Evolutionary conservation across 2,888 invertebrate genomes (phyloP), one percentile per base, ranked within the genome.

Genomic region (Mesoligia furuncula): DNA sequence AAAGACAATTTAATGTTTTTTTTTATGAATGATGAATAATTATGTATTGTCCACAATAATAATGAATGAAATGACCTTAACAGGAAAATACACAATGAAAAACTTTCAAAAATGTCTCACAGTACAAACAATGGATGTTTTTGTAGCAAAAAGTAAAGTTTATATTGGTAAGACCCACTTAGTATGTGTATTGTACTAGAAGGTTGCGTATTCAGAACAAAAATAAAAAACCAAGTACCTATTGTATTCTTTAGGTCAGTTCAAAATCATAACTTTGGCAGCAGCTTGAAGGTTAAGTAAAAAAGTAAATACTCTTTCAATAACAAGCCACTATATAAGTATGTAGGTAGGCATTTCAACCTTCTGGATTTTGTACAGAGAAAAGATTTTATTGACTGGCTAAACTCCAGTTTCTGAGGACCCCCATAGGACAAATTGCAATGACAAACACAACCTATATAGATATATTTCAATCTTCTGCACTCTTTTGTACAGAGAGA

Each of bases 71-170:
- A 36, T 73, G 72, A 75, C 84, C 77, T 81, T 66, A 54, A 31
- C 39, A 69, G 51, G 59, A 65, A 77, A 73, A 66, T 4, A 62
- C 15, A 69, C 72, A 80, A 62, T 42, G 27, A 64, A 59, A 62
- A 54, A 39, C 70, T 71, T 70, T 75, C 24, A 66, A 73, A 83
- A 67, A 36, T 27, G 3, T 73, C 39, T 73, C 73, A 68, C 85
- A 75, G 39, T 64, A 8, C n/a, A 20, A 69, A 83, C 84, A 84
- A 84, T 84, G 68, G 15, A 27, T 17, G 20, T 48, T 54, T 83
- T 74, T 45, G n/a, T 15, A 51, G 20, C 42, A 64, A 54, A 51
- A 36, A 36, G 17, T 57, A 11, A 31, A 68, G 24, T 59, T n/a
- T 4, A 2, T n/a, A 13, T 11, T 67, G 27, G 4, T 27, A 45